Base-by-base conservation (phyloP, 2,113 vertebrate genomes). In the Sakesphorus luctuosus region DNA sequence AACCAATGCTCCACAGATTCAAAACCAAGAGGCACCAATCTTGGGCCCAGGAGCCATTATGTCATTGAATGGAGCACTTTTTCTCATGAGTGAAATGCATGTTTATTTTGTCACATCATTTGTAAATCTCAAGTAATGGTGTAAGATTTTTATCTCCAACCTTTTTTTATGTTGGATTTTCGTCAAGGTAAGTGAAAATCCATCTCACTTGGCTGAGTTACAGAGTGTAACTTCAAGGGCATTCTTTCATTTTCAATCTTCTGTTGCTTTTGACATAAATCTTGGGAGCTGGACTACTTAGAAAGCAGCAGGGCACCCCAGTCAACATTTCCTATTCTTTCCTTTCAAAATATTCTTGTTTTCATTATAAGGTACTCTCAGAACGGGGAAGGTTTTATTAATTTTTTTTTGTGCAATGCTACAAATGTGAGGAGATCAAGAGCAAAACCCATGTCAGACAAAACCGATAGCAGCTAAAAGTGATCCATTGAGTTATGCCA, bases 331-430 rank as follows among this genome's bases (percentile, higher is more conserved):
- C 96, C 95, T 94, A 93, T 96, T 93, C 69, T 97, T 94, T 96
- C 79, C n/a, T 95, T 89, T 96, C 90, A 96, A 96, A 96, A 97
- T 97, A 97, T 92, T 94, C 94, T 94, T 96, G 94, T 94, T 97
- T 97, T 96, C 88, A 92, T 94, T 96, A 93, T 71, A 89, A 92
- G 88, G 61, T 33, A 58, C 68, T 92, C 88, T 89, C 87, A 88
- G 65, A 95, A 94, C 93, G 14, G 43, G 81, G 83, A 94, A 96
- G 38, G 77, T 29, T 91, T 96, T 95, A 94, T 96, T 95, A 88
- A 69, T 94, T 67, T 86, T 79, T 87, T 87, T 65, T 12, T 28
- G 43, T 66, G 17, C 59, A 81, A 66, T 92, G 62, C 73, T 96
- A 80, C 85, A 91, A 92, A 95, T 87, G 79, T 3, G 13, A 79